Evolutionary conservation across 2,888 invertebrate species (phyloP), one percentile per base, ranked within the genome.

Genomic region (Zelleria hepariella): DNA sequence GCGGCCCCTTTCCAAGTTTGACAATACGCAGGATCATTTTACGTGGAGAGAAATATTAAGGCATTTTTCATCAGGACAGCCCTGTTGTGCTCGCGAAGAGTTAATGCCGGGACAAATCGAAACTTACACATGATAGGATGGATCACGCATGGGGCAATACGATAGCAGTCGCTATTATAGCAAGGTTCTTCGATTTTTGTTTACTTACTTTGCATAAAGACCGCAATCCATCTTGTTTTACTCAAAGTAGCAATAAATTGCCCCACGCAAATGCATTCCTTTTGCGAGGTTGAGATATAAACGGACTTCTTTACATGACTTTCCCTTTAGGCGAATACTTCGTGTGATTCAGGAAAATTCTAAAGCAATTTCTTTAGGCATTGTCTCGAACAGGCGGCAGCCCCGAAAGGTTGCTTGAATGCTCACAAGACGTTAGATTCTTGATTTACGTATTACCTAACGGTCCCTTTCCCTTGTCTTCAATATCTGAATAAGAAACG

Each of bases 1-100:
- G 65, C 63, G 66, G 66, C 6, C 59, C 71, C 73, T 74, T 73
- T 71, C 70, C 67, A 80, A 78, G 68, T 79, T 74, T 73, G 70
- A 77, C 77, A 80, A 77, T 74, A 76, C 67, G 64, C 65, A 64
- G 66, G 73, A 77, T 78, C 75, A 72, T 76, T 78, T 80, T 76
- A 77, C 75, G 70, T 70, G 67, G 64, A 75, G 74, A 78, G 10
- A 2, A 70, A 80, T 77, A 79, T 78, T 70, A 66, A 62, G 65
- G 65, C 68, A 77, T 81, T 73, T 76, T 72, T 78, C 74, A 74
- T 65, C 62, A 67, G 62, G 65, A 62, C 32, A 61, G 62, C 63
- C 73, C 73, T 77, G 74, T 77, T 74, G 68, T 70, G 68, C 68
- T 64, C 69, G 66, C 64, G 68, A 67, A 65, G 60, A 67, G 64